phyloP scores from a whole-genome alignment of 2,888 invertebrate species.

The Spodoptera exigua region DNA sequence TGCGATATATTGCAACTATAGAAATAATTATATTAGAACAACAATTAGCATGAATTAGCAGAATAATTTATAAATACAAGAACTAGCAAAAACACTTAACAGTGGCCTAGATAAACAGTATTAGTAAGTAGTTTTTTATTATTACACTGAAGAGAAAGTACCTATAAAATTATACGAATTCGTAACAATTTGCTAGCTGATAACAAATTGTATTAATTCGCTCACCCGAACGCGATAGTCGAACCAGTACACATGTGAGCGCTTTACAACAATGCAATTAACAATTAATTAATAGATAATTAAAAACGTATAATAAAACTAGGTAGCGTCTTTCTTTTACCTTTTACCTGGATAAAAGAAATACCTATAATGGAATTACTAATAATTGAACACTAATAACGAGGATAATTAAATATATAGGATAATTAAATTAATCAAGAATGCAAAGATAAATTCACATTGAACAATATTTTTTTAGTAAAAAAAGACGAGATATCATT shows the following conservation, averaged over 20 bases:
- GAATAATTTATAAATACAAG: constrained; percentile 10
- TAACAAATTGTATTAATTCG: constrained; percentile 48
- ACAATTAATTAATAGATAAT: constrained; percentile 17
- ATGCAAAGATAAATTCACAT: no score
- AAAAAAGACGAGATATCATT: no score
- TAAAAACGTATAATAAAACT: constrained; percentile 19
- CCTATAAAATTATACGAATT: constrained; percentile 11
- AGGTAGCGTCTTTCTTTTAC: neutral
- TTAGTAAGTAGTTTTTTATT: no score
- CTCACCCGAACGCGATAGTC: constrained; percentile 83
- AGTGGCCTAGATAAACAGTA: constrained; percentile 30
- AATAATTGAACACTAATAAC: no score
- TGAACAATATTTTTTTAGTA: no score
- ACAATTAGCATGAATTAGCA: constrained; percentile 22
- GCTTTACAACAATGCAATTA: constrained; percentile 65
- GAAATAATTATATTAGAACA: constrained; percentile 14
- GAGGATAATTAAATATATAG: no score
- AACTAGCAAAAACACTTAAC: constrained; percentile 23
- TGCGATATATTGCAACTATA: constrained; percentile 15
- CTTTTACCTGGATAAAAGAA: no score
- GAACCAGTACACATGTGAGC: constrained; percentile 80
- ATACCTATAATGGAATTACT: no score
- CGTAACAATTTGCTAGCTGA: constrained; percentile 45
- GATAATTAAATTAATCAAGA: no score
- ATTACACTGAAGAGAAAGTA: constrained; percentile 28